Conservation (phyloP, 2,113 vertebrate species). For the Hiodon alosoides region DNA sequence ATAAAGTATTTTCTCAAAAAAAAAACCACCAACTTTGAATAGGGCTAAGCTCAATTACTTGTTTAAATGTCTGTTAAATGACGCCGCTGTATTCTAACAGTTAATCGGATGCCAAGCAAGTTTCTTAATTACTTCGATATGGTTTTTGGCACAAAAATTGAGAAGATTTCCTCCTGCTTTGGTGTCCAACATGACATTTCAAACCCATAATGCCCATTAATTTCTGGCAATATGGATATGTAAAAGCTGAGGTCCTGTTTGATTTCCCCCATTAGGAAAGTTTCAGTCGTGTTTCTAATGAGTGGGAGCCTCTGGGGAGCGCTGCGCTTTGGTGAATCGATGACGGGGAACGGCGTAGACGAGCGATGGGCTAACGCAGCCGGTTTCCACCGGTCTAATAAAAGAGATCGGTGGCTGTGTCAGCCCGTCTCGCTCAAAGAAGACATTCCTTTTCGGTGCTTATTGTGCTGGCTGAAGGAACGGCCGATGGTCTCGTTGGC, state of each 20-base stretch:
- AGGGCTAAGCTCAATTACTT: neutral
- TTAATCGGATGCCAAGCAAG: neutral
- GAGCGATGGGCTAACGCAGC: neutral
- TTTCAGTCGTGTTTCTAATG: conserved; percentile 37
- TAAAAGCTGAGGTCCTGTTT: conserved; percentile 27
- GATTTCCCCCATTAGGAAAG: conserved; percentile 38
- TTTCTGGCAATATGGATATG: conserved; percentile 38
- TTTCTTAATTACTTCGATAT: conserved; percentile 26
- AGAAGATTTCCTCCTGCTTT: conserved; percentile 33
- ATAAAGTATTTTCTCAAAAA: too few species aligned
- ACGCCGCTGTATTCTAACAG: neutral
- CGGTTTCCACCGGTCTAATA: neutral
- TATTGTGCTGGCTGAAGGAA: neutral
- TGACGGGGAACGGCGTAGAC: neutral
- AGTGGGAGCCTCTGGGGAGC: conserved; percentile 16
- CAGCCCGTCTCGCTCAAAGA: neutral
- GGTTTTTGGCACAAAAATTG: conserved; percentile 34
- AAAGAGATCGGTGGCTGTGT: neutral
- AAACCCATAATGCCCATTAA: conserved; percentile 37
- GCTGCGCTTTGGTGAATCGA: neutral
- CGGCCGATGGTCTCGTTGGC: too few species aligned
- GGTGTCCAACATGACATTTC: conserved; percentile 34
- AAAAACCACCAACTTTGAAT: neutral
- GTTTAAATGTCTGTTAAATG: conserved; percentile 12
- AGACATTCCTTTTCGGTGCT: neutral